These are phyloP conservation scores for Thaumetopoea pityocampa DNA, from an alignment of 1,140 invertebrate genomes.

Conservation along the genomic window DNA sequence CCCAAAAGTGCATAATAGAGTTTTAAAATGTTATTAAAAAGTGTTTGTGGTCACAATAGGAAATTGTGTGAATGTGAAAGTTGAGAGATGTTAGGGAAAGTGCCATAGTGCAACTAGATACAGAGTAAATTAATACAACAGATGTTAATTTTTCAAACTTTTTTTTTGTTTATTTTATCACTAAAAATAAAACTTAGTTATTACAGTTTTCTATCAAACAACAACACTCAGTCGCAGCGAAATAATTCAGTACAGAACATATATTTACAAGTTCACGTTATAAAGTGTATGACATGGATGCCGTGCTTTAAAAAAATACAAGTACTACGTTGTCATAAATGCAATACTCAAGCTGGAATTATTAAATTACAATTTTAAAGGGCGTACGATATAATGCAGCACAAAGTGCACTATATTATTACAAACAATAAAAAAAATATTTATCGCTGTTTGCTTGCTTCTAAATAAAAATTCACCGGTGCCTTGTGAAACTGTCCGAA, in stretches of 20 bases:
- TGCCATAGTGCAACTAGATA: slow-evolving; percentile 54
- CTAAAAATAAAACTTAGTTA: slow-evolving; percentile 75
- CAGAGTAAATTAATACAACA: slow-evolving; percentile 55
- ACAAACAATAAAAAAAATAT: slow-evolving; percentile 66
- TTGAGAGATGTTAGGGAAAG: slow-evolving; percentile 53
- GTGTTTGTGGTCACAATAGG: slow-evolving; percentile 54
- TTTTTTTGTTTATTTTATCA: slow-evolving; percentile 75
- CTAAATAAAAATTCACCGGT: slow-evolving; percentile 55
- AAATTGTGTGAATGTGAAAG: slow-evolving; percentile 53
- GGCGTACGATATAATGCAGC: slow-evolving; percentile 20
- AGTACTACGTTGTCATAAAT: slow-evolving; percentile 49
- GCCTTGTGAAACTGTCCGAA: slow-evolving; percentile 56
- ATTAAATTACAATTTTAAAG: no score
- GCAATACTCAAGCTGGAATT: slow-evolving; percentile 33
- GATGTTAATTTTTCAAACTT: slow-evolving; percentile 53
- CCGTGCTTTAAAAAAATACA: no score
- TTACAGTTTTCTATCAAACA: slow-evolving; percentile 73
- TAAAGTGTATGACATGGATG: slow-evolving; percentile 31
- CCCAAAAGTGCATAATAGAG: slow-evolving; percentile 49
- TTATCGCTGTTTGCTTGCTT: slow-evolving; percentile 55
- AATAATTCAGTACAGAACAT: slow-evolving; percentile 65
- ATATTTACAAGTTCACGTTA: slow-evolving; percentile 70
- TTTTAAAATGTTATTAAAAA: slow-evolving; percentile 66
- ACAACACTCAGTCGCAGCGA: slow-evolving; percentile 71
- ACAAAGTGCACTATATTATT: slow-evolving; percentile 39